Conservation (phyloP, 2,113 vertebrate genomes). For the Columba livia region DNA sequence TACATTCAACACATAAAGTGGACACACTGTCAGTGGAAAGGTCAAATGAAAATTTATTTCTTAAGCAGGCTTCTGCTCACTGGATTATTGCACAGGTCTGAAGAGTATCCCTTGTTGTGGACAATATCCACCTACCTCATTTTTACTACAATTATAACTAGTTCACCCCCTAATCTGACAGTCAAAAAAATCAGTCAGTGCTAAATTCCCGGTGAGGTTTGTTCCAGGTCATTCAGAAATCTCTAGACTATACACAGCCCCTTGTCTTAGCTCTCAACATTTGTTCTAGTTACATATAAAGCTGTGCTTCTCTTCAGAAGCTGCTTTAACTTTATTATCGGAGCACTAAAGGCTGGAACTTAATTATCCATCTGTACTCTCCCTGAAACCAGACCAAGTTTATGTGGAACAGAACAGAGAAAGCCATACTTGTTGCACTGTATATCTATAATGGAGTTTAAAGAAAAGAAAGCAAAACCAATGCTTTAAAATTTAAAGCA, state of each 20-base stretch:
- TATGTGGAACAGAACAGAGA: neutral
- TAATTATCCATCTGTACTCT: neutral
- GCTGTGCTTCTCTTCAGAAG: neutral
- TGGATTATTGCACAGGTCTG: neutral
- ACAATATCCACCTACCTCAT: neutral
- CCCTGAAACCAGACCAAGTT: neutral
- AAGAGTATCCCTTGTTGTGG: neutral
- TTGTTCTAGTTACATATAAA: neutral
- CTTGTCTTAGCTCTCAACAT: neutral
- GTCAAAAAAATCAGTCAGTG: neutral
- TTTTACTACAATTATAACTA: neutral
- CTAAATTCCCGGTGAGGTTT: neutral
- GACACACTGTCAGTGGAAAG: neutral
- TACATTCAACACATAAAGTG: neutral
- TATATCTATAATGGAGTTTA: neutral
- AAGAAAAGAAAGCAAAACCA: neutral
- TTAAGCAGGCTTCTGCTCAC: neutral
- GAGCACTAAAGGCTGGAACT: neutral
- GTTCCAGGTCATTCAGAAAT: neutral
- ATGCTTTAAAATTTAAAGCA: neutral
- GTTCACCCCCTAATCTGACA: neutral
- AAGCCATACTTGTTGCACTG: neutral
- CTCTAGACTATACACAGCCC: neutral
- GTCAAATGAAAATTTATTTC: neutral
- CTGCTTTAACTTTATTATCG: neutral